A percentile compares a stretch with the other conserved stretches of the same genome.
These are phyloP conservation scores for Thymallus thymallus DNA, from an alignment of 2,113 vertebrate species.

Conservation along the genomic window DNA sequence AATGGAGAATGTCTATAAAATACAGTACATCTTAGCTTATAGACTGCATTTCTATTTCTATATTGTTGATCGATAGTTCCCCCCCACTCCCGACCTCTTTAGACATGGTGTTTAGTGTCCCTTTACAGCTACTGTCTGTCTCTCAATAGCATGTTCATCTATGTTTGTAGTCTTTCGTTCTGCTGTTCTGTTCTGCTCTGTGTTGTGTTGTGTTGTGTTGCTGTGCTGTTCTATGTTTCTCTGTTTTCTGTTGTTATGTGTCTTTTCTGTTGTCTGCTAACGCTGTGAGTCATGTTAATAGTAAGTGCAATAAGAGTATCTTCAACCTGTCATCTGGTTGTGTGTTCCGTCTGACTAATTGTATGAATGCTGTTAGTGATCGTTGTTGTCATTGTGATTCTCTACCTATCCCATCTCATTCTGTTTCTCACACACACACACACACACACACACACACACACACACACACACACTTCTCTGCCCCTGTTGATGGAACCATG, in stretches of 20 bases:
- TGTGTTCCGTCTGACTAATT: slow-evolving; percentile 6
- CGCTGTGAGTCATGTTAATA: slow-evolving; percentile 17
- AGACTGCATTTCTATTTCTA: not conserved
- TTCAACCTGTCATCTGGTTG: slow-evolving; percentile 31
- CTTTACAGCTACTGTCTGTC: not conserved
- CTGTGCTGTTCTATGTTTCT: slow-evolving; percentile 18
- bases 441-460: slow-evolving; percentile 13
- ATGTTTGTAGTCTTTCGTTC: not conserved
- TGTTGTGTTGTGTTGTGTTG: not conserved
- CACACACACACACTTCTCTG: slow-evolving; percentile 2
- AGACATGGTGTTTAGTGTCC: too few relatives aligned
- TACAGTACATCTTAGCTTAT: not conserved
- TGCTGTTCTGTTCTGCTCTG: not conserved
- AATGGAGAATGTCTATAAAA: slow-evolving; percentile 17
- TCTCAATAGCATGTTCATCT: not conserved
- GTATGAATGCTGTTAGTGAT: too few relatives aligned
- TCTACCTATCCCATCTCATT: not conserved
- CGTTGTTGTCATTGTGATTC: not conserved
- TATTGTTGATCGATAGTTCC: not conserved
- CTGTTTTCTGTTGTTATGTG: slow-evolving; percentile 15
- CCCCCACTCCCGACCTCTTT: too few relatives aligned
- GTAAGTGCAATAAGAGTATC: slow-evolving; percentile 39
- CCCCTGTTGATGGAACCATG: slow-evolving; percentile 20
- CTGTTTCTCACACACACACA: not conserved
- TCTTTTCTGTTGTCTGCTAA: slow-evolving; percentile 29